phyloP scores from a whole-genome alignment of 2,888 invertebrate species.

The Melanotus villosus region DNA sequence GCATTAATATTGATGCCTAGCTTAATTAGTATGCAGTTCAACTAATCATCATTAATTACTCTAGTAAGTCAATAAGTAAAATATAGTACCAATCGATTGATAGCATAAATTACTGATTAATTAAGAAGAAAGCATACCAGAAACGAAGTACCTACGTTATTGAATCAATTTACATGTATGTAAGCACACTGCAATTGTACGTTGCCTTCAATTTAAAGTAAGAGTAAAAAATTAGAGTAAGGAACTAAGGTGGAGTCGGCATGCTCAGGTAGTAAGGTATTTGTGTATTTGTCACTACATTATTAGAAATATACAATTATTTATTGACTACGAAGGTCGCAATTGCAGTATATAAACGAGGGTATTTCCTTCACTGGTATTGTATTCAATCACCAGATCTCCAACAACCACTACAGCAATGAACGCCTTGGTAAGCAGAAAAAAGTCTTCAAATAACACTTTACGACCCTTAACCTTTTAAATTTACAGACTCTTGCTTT shows the following conservation, averaged over 20 bases:
- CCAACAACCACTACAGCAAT: constrained; percentile 22
- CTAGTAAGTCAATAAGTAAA: too few relatives aligned
- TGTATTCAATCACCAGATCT: constrained; percentile 25
- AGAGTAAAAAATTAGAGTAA: constrained; percentile 26
- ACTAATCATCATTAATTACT: too few relatives aligned
- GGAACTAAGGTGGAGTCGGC: constrained; percentile 39
- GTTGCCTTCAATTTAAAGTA: constrained; percentile 38
- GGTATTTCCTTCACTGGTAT: constrained; percentile 28
- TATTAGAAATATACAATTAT: constrained; percentile 40
- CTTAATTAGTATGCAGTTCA: too few relatives aligned
- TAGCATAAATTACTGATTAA: too few relatives aligned
- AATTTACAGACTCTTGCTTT: constrained; percentile 20
- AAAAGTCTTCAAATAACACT: neutral
- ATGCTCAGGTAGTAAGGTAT: constrained; percentile 20
- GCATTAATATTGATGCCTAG: too few relatives aligned
- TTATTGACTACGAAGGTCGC: constrained; percentile 34
- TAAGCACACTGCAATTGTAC: neutral
- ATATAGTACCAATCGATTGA: too few relatives aligned
- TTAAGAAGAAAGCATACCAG: too few relatives aligned
- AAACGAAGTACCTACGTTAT: too few relatives aligned
- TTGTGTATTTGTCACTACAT: constrained; percentile 22
- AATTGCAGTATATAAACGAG: constrained; percentile 34
- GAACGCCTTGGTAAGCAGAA: constrained; percentile 36
- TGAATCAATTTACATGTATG: too few relatives aligned
- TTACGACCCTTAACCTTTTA: neutral